Conservation (phyloP, 2,113 vertebrate genomes). For the Hylia prasina region DNA sequence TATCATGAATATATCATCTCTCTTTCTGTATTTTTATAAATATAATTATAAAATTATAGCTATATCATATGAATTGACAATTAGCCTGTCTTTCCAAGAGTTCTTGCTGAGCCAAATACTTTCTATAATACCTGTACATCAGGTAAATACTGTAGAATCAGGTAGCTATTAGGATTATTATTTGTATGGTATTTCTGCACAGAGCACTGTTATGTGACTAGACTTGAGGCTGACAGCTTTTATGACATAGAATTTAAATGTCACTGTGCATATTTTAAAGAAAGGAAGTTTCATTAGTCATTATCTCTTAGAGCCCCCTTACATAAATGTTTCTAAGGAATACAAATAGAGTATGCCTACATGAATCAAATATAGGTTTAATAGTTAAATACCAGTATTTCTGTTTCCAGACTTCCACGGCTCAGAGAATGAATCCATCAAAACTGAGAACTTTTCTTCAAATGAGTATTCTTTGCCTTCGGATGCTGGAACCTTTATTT, state of each 20-base stretch:
- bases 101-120: background rate
- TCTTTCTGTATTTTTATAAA: background rate
- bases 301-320: background rate
- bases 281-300: background rate
- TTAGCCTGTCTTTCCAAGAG: background rate
- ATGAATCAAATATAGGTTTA: background rate
- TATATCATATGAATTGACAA: background rate
- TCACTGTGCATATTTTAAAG: background rate
- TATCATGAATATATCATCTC: background rate
- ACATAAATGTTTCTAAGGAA: background rate
- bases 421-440: background rate
- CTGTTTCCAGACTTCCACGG: conserved; percentile 23
- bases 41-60: background rate
- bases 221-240: background rate
- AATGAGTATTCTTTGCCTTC: background rate
- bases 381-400: background rate
- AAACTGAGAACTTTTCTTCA: background rate
- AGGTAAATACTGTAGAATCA: background rate
- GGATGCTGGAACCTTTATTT: background rate
- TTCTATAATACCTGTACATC: background rate
- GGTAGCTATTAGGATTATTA: background rate
- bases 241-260: background rate
- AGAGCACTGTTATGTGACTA: background rate
- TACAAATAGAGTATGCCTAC: background rate
- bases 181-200: background rate